Evolutionary conservation across 2,113 vertebrate species (phyloP).

Genomic region (Lepisosteus osseus): DNA sequence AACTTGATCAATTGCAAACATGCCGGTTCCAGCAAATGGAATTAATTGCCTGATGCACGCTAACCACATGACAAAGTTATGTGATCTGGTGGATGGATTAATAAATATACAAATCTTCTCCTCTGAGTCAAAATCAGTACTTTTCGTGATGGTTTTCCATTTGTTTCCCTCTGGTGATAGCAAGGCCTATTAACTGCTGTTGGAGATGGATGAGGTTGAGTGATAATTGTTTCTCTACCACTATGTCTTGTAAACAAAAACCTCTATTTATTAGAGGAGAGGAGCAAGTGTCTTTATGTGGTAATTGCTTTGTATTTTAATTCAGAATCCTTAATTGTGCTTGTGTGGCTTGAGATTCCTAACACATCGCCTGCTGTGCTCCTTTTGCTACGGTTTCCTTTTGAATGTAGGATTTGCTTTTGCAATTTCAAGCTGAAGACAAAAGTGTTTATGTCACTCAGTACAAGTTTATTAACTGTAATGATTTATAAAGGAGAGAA

Average conservation of each 20-base stretch:
- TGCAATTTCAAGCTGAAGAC: too few species aligned
- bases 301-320: constrained; percentile 9
- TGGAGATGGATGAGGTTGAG: not conserved
- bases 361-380: not conserved
- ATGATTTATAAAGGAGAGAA: too few species aligned
- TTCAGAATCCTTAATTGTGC: not conserved
- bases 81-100: not conserved
- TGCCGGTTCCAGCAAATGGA: not conserved
- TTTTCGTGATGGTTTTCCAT: not conserved
- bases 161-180: not conserved
- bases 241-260: not conserved
- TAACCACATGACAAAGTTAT: not conserved
- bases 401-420: too few species aligned
- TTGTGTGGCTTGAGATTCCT: not conserved
- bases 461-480: too few species aligned
- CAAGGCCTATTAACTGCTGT: not conserved
- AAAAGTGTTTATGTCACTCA: too few species aligned
- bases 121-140: not conserved
- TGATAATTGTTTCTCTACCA: not conserved
- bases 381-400: not conserved
- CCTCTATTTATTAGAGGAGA: not conserved
- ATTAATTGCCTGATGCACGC: not conserved
- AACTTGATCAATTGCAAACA: not conserved
- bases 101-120: not conserved
- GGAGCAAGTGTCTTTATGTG: not conserved